Evolutionary conservation across 2,797 vertebrate genomes (phyloP), one percentile per base, ranked within the genome.

Genomic region (Erpetoichthys calabaricus): DNA sequence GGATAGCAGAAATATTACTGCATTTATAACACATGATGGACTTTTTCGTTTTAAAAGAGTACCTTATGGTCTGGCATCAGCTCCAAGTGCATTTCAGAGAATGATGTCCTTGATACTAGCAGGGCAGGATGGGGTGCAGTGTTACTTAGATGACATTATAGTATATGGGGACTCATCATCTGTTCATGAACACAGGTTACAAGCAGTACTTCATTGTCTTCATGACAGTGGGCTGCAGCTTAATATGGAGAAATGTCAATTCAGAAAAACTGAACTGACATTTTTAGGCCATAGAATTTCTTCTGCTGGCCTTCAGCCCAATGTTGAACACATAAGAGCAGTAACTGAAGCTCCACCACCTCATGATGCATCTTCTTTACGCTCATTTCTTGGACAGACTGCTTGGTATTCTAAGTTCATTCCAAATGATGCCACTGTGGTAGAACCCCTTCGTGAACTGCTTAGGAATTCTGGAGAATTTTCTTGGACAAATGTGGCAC

Each of bases 1-100:
- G 45, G 54, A 61, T 41, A 57, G 10, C 55, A 1, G 50, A 7
- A 4, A 25, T 25, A n/a, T 46, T 5, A 63, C 53, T 8, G 47
- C 47, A 54, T 59, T 63, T 51, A 65, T 61, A 56, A 63, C 47
- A 43, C 56, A 62, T 58, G 56, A 63, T 58, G 53, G 56, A 45
- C 47, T 63, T 41, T 58, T 60, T 52, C 50, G 55, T 45, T 63
- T 63, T 61, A 64, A 64, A 46, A 5, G 43, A 43, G 57, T 62
- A 45, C 62, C 45, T 5, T 56, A 56, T 3, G n/a, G 58, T 60
- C 47, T 56, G 55, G 45, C 55, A 58, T 56, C 47, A 46, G 47
- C 7, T 42, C 58, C 56, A 46, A 59, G 45, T 45, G 52, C 56
- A 41, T 59, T 61, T 54, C 50, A 63, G 50, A 57, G 47, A 52